Conservation (phyloP, 2,113 vertebrate genomes). For the Meriones unguiculatus region DNA sequence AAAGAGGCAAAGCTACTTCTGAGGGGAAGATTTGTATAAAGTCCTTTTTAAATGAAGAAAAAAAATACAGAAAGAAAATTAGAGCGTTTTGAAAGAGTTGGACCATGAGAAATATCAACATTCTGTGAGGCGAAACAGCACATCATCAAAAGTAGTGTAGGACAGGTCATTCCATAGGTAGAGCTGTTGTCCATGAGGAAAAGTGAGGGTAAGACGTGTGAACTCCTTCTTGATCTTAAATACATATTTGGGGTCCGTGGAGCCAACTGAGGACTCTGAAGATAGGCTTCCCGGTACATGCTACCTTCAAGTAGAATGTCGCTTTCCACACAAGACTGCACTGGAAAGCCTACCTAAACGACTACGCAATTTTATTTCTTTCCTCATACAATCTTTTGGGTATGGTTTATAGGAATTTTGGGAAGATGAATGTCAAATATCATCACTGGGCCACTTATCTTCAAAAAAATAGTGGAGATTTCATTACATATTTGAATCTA, state of each 20-base stretch:
- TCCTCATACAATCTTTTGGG: background rate
- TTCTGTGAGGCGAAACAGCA: background rate
- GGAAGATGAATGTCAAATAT: background rate
- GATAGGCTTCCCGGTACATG: background rate
- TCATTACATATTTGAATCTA: constrained; percentile 8
- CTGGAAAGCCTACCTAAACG: background rate
- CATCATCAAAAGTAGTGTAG: background rate
- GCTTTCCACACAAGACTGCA: background rate
- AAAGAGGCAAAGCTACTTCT: constrained; percentile 69
- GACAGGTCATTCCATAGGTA: background rate
- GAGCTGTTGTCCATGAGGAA: background rate
- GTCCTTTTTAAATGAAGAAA: constrained; percentile 13
- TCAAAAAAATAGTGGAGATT: constrained; percentile 33
- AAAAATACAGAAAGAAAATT: background rate
- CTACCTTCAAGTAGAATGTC: background rate
- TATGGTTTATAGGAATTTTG: background rate
- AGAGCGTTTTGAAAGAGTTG: constrained; percentile 32
- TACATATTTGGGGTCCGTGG: background rate
- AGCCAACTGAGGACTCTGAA: background rate
- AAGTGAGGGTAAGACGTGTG: background rate
- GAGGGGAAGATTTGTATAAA: constrained; percentile 51
- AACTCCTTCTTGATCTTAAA: constrained; percentile 17
- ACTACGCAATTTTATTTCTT: constrained; percentile 10
- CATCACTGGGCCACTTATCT: background rate
- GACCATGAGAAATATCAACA: background rate